Percentiles rank a stretch among this genome's conserved stretches.
phyloP scores from a whole-genome alignment of 1,140 invertebrate species.

The Drosophila kepulauana region DNA sequence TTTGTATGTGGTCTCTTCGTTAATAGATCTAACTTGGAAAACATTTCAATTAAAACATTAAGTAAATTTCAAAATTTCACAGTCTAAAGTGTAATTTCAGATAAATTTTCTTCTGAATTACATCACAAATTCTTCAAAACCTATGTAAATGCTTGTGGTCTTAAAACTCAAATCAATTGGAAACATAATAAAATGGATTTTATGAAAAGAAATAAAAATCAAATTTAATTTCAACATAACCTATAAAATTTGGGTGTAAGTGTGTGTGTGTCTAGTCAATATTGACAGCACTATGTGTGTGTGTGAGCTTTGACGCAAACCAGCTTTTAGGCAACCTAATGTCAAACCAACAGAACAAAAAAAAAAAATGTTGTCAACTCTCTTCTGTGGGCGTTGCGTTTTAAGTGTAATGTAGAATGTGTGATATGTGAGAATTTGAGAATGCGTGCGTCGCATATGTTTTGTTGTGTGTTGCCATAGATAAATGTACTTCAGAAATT shows the following conservation, averaged over 20 bases:
- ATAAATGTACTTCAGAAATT: constrained; percentile 60
- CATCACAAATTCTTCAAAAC: background rate
- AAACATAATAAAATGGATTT: constrained; percentile 45
- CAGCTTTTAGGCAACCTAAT: constrained; percentile 18
- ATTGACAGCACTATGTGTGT: constrained; percentile 9
- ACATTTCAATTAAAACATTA: too few species aligned
- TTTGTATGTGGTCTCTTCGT: too few species aligned
- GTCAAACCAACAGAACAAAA: constrained; percentile 44
- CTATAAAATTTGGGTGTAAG: background rate
- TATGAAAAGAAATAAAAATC: constrained; percentile 38
- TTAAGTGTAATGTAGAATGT: constrained; percentile 42
- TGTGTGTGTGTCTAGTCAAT: constrained; percentile 4
- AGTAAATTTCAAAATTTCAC: too few species aligned
- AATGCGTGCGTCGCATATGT: constrained; percentile 6
- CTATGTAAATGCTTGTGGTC: background rate
- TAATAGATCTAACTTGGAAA: too few species aligned
- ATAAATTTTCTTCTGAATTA: background rate
- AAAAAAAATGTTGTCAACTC: constrained; percentile 53
- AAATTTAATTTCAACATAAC: constrained; percentile 37
- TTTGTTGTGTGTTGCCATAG: constrained; percentile 29
- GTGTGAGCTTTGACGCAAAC: constrained; percentile 28
- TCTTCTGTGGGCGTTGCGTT: constrained; percentile 56
- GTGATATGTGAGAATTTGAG: constrained; percentile 7
- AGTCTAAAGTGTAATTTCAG: background rate
- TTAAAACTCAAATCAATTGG: constrained; percentile 37